Base-by-base conservation (phyloP, 2,888 invertebrate species). In the Epistrophe eligans region DNA sequence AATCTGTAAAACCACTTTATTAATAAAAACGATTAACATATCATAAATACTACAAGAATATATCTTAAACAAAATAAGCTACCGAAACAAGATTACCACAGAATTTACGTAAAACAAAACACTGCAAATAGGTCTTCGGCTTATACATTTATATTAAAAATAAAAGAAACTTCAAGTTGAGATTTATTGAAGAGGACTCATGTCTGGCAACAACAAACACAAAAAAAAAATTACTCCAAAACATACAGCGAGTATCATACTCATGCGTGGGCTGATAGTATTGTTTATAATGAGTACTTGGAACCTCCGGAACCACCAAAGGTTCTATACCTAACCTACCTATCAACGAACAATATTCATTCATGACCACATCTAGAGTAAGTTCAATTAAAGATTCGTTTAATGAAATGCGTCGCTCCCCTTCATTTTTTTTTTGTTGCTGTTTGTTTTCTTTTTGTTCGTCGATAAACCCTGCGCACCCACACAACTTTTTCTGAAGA, bases 351-450 rank as follows among this genome's bases (percentile, higher is more conserved):
- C 62, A 28, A 73, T 67, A 74, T 85, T 83, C 87, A 87, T 83
- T 82, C 82, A 79, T 87, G 79, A 83, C 58, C 66, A 83, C 83
- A 87, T 87, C 87, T 79, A 83, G 87, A 83, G 83, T 87, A 83
- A 83, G 79, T 74, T 87, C 87, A 87, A 87, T 87, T 87, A 87
- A 87, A 87, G 87, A 83, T 87, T 79, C 79, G 83, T 87, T 87
- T 87, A 87, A 87, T 87, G 87, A 87, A 87, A 87, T 83, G 87
- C 87, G 87, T 87, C 64, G 87, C 87, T 83, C 87, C 83, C 79
- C 83, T 77, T 64, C 7, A 19, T 43, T 66, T 17, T n/a, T 35
- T 28, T 70, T 19, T 19, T 50, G 11, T 32, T 32, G 4, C n/a
- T n/a, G n/a, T n/a, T n/a, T n/a, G n/a, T n/a, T 17, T 38, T 4